Conservation (phyloP, 1,140 invertebrate genomes). For the Agrypnia vestita region DNA sequence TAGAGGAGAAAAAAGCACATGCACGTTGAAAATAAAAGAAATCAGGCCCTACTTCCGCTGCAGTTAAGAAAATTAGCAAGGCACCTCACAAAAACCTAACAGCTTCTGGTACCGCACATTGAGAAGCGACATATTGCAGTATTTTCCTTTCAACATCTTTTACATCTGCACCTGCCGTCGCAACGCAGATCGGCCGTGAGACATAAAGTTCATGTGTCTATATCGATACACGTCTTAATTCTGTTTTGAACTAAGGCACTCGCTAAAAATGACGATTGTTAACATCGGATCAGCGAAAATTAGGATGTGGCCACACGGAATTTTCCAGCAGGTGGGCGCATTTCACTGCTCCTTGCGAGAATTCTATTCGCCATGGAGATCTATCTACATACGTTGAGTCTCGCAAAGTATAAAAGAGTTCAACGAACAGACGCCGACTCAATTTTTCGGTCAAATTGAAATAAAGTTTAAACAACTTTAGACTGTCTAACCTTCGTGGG, state of each 20-base stretch:
- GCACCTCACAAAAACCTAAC: background rate
- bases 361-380: background rate
- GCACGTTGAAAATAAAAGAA: conserved; percentile 13
- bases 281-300: background rate
- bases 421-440: conserved; percentile 37
- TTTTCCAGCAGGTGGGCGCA: conserved; percentile 4
- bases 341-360: conserved; percentile 3
- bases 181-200: background rate
- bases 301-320: background rate
- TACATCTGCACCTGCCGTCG: background rate
- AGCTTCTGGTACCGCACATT: too few species aligned
- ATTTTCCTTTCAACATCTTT: background rate
- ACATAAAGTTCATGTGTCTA: background rate
- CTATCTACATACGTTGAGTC: background rate
- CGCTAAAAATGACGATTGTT: background rate
- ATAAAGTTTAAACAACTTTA: conserved; percentile 30
- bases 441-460: conserved; percentile 32
- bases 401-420: conserved; percentile 40
- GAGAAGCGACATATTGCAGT: background rate
- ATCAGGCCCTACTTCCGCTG: conserved; percentile 9
- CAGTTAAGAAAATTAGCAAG: background rate
- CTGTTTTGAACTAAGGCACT: conserved; percentile 11
- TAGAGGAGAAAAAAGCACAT: conserved; percentile 26
- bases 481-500: conserved; percentile 13
- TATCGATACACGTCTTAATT: background rate